phyloP scores from a whole-genome alignment of 2,797 vertebrate genomes.

The Dipus sagitta region DNA sequence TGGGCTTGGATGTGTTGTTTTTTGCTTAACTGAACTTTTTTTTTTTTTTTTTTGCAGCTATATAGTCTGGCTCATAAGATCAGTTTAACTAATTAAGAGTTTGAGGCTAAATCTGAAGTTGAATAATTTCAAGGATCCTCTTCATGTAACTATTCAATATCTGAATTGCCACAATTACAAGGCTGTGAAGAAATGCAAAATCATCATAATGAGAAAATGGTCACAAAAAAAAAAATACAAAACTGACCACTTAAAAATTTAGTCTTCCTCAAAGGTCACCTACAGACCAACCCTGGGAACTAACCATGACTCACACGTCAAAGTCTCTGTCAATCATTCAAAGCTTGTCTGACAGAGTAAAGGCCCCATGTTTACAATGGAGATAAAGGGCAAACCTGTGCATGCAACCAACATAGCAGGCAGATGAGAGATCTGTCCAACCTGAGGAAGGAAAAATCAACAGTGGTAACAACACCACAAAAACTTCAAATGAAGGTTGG shows the following conservation, averaged over 20 bases:
- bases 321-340: background rate
- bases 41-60: slow-evolving; percentile 26
- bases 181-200: slow-evolving; percentile 67
- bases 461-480: background rate
- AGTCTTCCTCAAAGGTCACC: slow-evolving; percentile 32
- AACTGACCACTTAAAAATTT: slow-evolving; percentile 61
- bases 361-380: background rate
- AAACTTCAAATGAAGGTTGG: background rate
- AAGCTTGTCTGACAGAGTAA: background rate
- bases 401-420: background rate
- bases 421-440: background rate
- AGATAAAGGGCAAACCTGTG: background rate
- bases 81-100: slow-evolving; percentile 69
- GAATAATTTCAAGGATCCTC: slow-evolving; percentile 65
- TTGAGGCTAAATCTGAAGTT: slow-evolving; percentile 56
- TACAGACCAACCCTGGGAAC: background rate
- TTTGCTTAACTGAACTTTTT: slow-evolving; percentile 24
- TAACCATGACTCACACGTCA: background rate
- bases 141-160: slow-evolving; percentile 59
- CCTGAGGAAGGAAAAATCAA: slow-evolving; percentile 28
- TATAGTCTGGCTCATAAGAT: slow-evolving; percentile 38
- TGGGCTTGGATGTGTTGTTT: background rate
- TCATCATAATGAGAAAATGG: slow-evolving; percentile 60
- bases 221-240: background rate
- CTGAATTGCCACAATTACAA: slow-evolving; percentile 59